A percentile compares a stretch with the other conserved stretches of the same genome.
These are phyloP conservation scores for Alosa sapidissima DNA, from an alignment of 2,797 vertebrate genomes.

Conservation along the genomic window DNA sequence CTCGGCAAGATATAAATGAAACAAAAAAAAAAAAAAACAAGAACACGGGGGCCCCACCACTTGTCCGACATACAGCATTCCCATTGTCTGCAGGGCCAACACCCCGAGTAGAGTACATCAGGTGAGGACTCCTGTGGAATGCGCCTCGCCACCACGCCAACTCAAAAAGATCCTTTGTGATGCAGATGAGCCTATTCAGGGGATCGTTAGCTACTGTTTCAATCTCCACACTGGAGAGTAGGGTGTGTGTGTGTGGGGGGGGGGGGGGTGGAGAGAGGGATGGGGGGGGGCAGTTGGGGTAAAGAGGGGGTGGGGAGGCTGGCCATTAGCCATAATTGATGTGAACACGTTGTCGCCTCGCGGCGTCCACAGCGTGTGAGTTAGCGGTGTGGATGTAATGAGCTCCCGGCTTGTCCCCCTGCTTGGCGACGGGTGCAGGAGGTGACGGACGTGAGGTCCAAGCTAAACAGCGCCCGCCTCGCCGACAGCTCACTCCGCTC, in stretches of 20 bases:
- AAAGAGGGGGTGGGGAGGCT: background rate
- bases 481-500: background rate
- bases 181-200: background rate
- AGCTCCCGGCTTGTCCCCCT: background rate
- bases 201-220: background rate
- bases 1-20: slow-evolving; percentile 51
- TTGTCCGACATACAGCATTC: slow-evolving; percentile 10
- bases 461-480: background rate
- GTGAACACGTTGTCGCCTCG: background rate
- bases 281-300: too few relatives aligned
- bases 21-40: slow-evolving; percentile 55
- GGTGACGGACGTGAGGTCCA: background rate
- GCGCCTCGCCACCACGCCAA: background rate
- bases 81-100: background rate
- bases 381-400: slow-evolving; percentile 11
- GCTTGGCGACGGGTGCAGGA: background rate
- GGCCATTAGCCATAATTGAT: slow-evolving; percentile 4
- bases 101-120: background rate
- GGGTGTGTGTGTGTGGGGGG: background rate
- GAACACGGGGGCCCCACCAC: background rate
- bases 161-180: background rate
- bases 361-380: background rate
- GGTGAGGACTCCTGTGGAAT: background rate
- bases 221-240: background rate
- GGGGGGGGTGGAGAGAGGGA: slow-evolving; percentile 14